Conservation (phyloP, 2,888 invertebrate species). For the Leptura quadrifasciata region DNA sequence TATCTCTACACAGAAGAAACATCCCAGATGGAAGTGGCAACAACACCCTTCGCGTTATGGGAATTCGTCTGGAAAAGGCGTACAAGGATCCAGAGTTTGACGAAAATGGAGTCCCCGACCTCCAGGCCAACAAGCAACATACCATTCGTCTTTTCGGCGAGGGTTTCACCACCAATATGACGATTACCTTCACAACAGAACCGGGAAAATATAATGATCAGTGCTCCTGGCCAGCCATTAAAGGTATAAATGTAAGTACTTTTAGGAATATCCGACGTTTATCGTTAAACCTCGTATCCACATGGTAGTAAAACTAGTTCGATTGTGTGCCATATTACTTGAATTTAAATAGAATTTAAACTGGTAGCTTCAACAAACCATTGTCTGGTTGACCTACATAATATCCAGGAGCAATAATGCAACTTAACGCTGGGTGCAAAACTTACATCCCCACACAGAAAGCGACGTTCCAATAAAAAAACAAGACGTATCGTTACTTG, state of each 20-base stretch:
- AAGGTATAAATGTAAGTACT: slow-evolving; percentile 74
- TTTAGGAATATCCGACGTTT: neutral
- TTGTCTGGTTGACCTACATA: too few relatives aligned
- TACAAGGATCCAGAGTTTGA: slow-evolving; percentile 77
- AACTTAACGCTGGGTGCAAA: too few relatives aligned
- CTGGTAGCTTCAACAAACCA: too few relatives aligned
- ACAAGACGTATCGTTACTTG: too few relatives aligned
- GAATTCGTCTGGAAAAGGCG: slow-evolving; percentile 77
- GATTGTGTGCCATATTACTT: too few relatives aligned
- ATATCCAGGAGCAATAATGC: too few relatives aligned
- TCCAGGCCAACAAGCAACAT: slow-evolving; percentile 79
- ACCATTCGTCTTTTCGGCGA: slow-evolving; percentile 84
- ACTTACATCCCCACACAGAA: too few relatives aligned
- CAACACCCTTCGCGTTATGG: slow-evolving; percentile 71
- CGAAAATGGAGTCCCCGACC: slow-evolving; percentile 80
- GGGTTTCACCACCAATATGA: slow-evolving; percentile 80
- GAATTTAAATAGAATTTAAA: too few relatives aligned
- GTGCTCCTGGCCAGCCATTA: slow-evolving; percentile 79
- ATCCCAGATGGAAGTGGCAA: slow-evolving; percentile 35
- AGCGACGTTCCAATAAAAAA: too few relatives aligned
- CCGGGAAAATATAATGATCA: slow-evolving; percentile 75
- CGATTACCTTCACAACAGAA: slow-evolving; percentile 83
- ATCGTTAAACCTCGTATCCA: too few relatives aligned
- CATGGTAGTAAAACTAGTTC: too few relatives aligned
- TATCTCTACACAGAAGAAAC: slow-evolving; percentile 50